A percentile compares a stretch with the other conserved stretches of the same genome.
Conservation (phyloP, 2,888 invertebrate species). For the Tortrix viridana region DNA sequence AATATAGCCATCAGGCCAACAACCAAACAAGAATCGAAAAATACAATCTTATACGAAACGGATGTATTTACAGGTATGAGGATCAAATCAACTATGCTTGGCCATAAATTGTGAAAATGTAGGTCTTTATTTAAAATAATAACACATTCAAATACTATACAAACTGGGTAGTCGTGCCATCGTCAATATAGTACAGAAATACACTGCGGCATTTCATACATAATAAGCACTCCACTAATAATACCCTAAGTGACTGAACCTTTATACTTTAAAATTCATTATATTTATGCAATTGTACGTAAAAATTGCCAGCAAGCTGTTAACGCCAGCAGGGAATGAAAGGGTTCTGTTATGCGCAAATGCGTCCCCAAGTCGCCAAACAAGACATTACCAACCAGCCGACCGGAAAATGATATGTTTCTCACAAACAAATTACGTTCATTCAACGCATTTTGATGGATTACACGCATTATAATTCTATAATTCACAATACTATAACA, state of each 20-base stretch:
- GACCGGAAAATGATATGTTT: slow-evolving; percentile 43
- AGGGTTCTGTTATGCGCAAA: slow-evolving; percentile 22
- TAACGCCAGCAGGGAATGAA: slow-evolving; percentile 14
- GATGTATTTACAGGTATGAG: too few relatives aligned
- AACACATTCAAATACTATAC: too few relatives aligned
- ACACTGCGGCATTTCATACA: too few relatives aligned
- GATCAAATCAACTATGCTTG: too few relatives aligned
- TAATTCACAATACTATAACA: background rate
- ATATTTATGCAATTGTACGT: slow-evolving; percentile 21
- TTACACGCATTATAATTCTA: slow-evolving; percentile 38
- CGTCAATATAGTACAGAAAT: too few relatives aligned
- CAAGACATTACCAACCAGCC: slow-evolving; percentile 49
- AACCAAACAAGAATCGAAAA: too few relatives aligned
- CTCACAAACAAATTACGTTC: slow-evolving; percentile 42
- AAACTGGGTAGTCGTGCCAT: too few relatives aligned
- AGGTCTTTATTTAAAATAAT: too few relatives aligned
- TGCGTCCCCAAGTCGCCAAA: slow-evolving; percentile 41
- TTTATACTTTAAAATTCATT: background rate
- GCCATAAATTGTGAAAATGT: too few relatives aligned
- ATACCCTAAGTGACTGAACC: background rate
- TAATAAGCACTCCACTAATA: too few relatives aligned
- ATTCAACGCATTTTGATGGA: slow-evolving; percentile 40
- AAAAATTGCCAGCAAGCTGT: slow-evolving; percentile 31
- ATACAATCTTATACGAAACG: too few relatives aligned
- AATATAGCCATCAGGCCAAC: too few relatives aligned